Evolutionary conservation across 2,113 vertebrate species (phyloP), one percentile per base, ranked within the genome.

Genomic region (Syngnathus typhle): DNA sequence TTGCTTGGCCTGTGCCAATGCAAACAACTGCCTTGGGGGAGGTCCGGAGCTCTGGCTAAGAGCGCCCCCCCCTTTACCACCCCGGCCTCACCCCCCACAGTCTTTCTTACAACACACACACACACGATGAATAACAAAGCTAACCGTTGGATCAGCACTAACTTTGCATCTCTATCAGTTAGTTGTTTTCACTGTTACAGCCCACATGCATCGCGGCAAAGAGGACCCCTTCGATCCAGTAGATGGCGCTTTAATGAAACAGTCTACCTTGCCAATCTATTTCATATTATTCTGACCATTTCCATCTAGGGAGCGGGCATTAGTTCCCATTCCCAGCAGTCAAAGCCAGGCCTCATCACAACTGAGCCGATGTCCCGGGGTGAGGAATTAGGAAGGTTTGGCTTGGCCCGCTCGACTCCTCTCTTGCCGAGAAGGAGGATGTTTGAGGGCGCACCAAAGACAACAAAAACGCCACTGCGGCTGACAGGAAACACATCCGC

Each of bases 121-220:
- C 60, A 7, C 64, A 84, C 76, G 79, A 84, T 72, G 69, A 85
- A 87, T 62, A 89, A 88, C 86, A 86, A 86, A 85, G 77, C 63
- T 6, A 37, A 32, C 59, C 76, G 77, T 63, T 23, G 43, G 44
- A 63, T 63, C 43, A 63, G 37, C 21, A 23, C 6, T 21, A 41
- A 43, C 38, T 21, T 51, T 58, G 55, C 55, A 58, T 36, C 55
- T 5, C 52, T 55, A 47, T 47, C 7, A 51, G 49, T 58, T 16
- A 51, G 49, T 58, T 16, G 15, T 27, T 58, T 16, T 36, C 32
- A 7, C 38, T 5, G 7, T 6, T 23, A 44, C 39, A 44, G 38
- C 7, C 38, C 10, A 2, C 36, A 38, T 19, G 16, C 56, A 18
- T 37, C 3, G 32, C 15, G 55, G 23, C 15, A 27, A 58, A 18